phyloP scores from a whole-genome alignment of 2,888 invertebrate species.

The Myathropa florea region DNA sequence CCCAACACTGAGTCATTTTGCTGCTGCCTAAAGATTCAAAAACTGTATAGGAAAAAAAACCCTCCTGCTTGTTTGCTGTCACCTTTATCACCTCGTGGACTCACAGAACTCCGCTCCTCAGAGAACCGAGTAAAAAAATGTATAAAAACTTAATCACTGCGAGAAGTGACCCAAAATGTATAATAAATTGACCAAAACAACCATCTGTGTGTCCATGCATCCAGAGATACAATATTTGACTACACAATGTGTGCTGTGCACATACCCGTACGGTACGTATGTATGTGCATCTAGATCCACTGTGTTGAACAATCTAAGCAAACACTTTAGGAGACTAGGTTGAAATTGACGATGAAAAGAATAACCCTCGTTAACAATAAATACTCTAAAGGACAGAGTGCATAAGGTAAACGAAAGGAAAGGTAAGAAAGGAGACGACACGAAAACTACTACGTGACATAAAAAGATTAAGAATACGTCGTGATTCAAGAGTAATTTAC shows the following conservation, averaged over 20 bases:
- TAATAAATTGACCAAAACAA: conserved; percentile 42
- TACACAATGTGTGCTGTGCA: neutral
- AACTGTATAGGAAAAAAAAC: neutral
- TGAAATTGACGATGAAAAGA: conserved; percentile 31
- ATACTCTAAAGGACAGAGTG: conserved; percentile 53
- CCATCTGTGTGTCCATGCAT: conserved; percentile 10
- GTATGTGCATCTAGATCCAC: neutral
- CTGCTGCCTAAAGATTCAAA: neutral
- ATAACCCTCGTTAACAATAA: conserved; percentile 41
- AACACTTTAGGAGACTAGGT: conserved; percentile 58
- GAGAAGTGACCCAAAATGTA: conserved; percentile 60
- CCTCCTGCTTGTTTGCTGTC: neutral
- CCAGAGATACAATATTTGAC: neutral
- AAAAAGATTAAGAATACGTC: conserved; percentile 75
- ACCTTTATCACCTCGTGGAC: neutral
- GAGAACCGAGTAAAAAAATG: conserved; percentile 29
- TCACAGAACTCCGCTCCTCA: neutral
- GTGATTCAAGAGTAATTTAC: conserved; percentile 79
- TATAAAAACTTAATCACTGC: conserved; percentile 60
- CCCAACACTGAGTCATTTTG: neutral
- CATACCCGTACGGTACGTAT: neutral
- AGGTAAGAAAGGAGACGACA: conserved; percentile 51
- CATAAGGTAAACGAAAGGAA: conserved; percentile 25
- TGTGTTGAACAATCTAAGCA: conserved; percentile 44
- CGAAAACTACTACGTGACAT: conserved; percentile 75